A percentile compares a stretch with the other conserved stretches of the same genome.
Conservation (phyloP, 2,113 vertebrate genomes). For the Varanus komodoensis region DNA sequence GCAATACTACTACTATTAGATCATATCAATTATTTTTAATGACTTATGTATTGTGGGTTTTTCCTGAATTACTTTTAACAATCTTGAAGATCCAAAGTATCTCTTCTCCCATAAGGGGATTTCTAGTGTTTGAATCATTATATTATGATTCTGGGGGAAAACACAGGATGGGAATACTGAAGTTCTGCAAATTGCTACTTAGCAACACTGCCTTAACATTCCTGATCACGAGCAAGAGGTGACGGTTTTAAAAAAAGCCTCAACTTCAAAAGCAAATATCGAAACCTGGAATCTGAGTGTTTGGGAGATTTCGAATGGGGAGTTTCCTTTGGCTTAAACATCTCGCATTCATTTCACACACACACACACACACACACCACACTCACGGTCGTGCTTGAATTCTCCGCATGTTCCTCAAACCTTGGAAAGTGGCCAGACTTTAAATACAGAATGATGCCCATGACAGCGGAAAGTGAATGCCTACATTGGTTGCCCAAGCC, state of each 20-base stretch:
- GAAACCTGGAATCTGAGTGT: background rate
- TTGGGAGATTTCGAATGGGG: background rate
- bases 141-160: background rate
- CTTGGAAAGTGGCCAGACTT: background rate
- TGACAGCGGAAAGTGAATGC: background rate
- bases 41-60: conserved; percentile 8
- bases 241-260: background rate
- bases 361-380: background rate
- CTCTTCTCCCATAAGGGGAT: background rate
- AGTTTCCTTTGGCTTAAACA: background rate
- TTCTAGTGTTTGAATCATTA: background rate
- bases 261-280: background rate
- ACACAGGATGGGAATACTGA: background rate
- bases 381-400: background rate
- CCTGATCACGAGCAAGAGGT: background rate
- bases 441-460: background rate
- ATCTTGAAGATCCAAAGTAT: background rate
- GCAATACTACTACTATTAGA: conserved; percentile 5
- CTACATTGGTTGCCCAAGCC: no score
- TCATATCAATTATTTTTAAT: background rate
- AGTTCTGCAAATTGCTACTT: background rate
- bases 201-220: background rate
- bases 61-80: conserved; percentile 10
- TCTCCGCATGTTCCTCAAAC: background rate
- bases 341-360: background rate